Evolutionary conservation across 2,888 invertebrate genomes (phyloP), one percentile per base, ranked within the genome.

Genomic region (Odiellus spinosus): DNA sequence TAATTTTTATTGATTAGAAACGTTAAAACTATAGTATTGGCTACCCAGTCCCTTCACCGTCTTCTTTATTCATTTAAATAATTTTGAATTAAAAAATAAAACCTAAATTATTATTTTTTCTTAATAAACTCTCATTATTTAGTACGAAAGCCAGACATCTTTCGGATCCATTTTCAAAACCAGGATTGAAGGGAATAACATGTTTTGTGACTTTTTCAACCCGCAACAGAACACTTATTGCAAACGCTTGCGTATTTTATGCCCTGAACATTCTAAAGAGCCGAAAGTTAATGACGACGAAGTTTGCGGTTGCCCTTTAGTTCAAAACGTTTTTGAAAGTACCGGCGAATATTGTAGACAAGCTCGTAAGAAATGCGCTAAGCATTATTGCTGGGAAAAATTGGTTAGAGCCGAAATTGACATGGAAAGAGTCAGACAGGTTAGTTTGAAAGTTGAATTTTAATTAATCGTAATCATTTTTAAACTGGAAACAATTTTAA

Each of bases 191-290:
- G 85, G 84, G 0, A 87, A 86, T 67, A 87, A 87, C 58, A 88
- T 98, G 82, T 96, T 96, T 67, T 98, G 98, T 64, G 96, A 98
- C 61, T 87, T 82, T 64, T 95, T 81, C 68, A 95, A 93, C 67
- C 76, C 82, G 0, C 71, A 74, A 3, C 87, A 82, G 60, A 77
- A 78, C 44, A 93, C 93, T 0, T 98, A 96, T 61, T 98, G 98
- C 67, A 96, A 96, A 67, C 48, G 56, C 32, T 68, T 98, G 48
- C 76, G 90, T 56, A 91, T 96, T 0, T 74, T 98, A 55, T 98
- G 98, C 62, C 95, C 98, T 0, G 98, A 98, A 61, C 96, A 98
- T 66, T 86, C 84, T 59, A 95, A 93, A 50, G 58, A 58, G 10
- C 52, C 53, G 0, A 54, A 51, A 45, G 49, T 57, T 33, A 33